Conservation (phyloP, 2,113 vertebrate genomes). For the Falco punctatus region DNA sequence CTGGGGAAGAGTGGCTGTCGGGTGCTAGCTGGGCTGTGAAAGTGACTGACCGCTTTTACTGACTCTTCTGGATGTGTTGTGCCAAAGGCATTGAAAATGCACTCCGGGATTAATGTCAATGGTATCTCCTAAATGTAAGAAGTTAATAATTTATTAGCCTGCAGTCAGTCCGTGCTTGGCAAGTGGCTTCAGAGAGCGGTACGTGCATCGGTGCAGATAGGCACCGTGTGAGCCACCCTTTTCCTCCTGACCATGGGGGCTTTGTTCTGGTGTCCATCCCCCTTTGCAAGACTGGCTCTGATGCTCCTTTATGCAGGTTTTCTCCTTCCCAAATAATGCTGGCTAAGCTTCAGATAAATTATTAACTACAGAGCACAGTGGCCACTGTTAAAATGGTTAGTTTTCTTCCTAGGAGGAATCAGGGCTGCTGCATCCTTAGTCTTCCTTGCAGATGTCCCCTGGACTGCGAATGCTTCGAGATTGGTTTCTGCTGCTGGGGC, state of each 20-base stretch:
- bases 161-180: neutral
- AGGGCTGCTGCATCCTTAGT: neutral
- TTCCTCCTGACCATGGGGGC: fast-evolving
- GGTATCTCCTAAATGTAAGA: neutral
- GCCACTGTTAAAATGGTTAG: neutral
- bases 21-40: fast-evolving
- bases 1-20: fast-evolving
- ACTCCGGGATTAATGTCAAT: neutral
- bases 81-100: neutral
- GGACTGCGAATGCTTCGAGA: neutral
- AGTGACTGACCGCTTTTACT: neutral
- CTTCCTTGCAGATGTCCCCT: neutral
- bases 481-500: neutral
- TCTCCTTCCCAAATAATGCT: neutral
- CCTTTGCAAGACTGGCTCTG: neutral
- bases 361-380: neutral
- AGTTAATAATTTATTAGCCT: neutral
- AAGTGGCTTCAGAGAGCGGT: fast-evolving
- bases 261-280: neutral
- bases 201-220: fast-evolving
- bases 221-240: fast-evolving
- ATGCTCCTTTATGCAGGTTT: neutral
- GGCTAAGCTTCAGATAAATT: neutral
- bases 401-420: neutral
- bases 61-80: neutral